phyloP scores from a whole-genome alignment of 2,888 invertebrate species.

The Drosophila sordidula region DNA sequence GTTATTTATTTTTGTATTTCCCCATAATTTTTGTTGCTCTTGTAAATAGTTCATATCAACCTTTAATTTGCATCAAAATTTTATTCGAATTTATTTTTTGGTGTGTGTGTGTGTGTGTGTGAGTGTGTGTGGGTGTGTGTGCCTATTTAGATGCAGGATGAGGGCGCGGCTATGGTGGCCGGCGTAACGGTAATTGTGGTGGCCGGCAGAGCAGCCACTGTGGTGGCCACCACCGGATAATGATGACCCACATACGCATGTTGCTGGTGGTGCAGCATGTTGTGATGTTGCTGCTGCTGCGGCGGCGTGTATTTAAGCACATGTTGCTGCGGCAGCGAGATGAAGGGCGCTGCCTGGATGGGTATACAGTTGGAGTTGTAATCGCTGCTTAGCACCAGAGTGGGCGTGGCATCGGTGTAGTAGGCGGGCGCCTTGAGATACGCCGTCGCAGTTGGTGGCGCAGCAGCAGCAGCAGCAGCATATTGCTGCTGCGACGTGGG shows the following conservation, averaged over 20 bases:
- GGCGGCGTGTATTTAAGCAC: conserved; percentile 64
- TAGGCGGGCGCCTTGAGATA: conserved; percentile 77
- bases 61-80: conserved; percentile 78
- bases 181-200: conserved; percentile 71
- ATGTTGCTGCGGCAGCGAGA: conserved; percentile 71
- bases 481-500: conserved; percentile 79
- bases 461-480: conserved; percentile 54
- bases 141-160: conserved; percentile 66
- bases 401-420: conserved; percentile 75
- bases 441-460: conserved; percentile 60
- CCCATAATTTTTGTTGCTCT: conserved; percentile 49
- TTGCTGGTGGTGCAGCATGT: conserved; percentile 63
- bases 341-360: conserved; percentile 76
- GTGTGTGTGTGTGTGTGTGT: conserved; percentile 22
- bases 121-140: conserved; percentile 31
- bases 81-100: conserved; percentile 43
- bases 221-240: conserved; percentile 70
- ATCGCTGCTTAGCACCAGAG: conserved; percentile 80
- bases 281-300: conserved; percentile 49
- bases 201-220: conserved; percentile 70
- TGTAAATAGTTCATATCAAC: conserved; percentile 84
- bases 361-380: conserved; percentile 83
- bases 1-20: conserved; percentile 26
- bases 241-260: conserved; percentile 58
- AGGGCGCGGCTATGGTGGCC: conserved; percentile 64